Percentiles rank a stretch among this genome's conserved stretches.
Conservation (phyloP, 2,797 vertebrate genomes). For the Loris lydekkerianus region DNA sequence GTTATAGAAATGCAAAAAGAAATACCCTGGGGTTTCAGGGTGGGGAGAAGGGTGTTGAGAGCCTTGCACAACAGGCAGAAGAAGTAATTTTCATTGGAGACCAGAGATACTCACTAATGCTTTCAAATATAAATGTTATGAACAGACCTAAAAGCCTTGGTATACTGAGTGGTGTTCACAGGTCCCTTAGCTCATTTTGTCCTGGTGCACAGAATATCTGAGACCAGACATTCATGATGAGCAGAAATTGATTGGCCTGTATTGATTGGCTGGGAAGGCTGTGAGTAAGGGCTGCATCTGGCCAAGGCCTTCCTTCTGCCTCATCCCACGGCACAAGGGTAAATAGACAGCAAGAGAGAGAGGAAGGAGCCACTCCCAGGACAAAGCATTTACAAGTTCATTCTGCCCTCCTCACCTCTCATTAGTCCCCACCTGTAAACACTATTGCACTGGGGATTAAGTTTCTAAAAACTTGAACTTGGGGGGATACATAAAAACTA, state of each 20-base stretch:
- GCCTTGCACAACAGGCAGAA: neutral
- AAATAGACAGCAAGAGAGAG: neutral
- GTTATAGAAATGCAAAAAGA: neutral
- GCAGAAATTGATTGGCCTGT: neutral
- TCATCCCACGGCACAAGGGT: neutral
- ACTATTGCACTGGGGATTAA: neutral
- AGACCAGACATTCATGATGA: neutral
- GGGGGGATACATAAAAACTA: neutral
- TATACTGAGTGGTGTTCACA: neutral
- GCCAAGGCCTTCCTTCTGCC: neutral
- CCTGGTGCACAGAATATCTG: neutral
- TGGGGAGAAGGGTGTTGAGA: neutral
- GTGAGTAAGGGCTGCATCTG: neutral
- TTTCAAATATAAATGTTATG: neutral
- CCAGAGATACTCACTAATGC: neutral
- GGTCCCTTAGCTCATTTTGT: neutral
- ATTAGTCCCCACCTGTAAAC: too few relatives aligned
- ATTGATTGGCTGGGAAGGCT: neutral
- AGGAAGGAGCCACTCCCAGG: neutral
- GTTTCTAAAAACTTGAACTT: neutral
- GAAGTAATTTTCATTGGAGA: neutral
- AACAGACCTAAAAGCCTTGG: neutral
- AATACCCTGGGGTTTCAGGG: too few relatives aligned
- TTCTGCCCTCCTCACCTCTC: neutral
- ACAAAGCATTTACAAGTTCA: neutral